Conservation (phyloP, 2,888 invertebrate species). For the Orthonevra nobilis region DNA sequence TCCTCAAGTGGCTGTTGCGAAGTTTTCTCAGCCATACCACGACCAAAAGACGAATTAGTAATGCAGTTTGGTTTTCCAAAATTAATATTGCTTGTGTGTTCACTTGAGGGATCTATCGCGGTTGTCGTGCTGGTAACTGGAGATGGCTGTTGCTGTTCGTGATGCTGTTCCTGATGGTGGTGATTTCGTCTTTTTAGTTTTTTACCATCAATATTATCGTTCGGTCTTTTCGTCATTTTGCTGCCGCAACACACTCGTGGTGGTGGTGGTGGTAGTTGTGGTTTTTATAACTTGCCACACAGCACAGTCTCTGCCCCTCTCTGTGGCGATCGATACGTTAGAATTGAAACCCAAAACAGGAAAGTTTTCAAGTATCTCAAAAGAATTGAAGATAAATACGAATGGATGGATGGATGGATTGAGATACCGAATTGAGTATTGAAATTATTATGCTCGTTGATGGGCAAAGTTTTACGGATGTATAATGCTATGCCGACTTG, state of each 20-base stretch:
- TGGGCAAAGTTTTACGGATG: constrained; percentile 56
- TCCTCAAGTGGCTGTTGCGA: constrained; percentile 48
- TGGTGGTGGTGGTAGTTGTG: too few relatives aligned
- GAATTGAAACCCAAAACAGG: constrained; percentile 24
- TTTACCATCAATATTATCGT: constrained; percentile 63
- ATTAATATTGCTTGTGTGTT: constrained; percentile 67
- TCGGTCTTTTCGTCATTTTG: constrained; percentile 64
- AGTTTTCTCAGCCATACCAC: constrained; percentile 42
- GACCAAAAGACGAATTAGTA: constrained; percentile 32
- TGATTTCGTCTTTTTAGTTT: constrained; percentile 60
- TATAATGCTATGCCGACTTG: constrained; percentile 26
- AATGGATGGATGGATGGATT: constrained; percentile 40
- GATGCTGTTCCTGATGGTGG: constrained; percentile 14
- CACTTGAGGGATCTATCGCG: constrained; percentile 63
- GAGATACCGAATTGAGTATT: constrained; percentile 42
- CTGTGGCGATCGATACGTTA: constrained; percentile 24
- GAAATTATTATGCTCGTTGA: constrained; percentile 50
- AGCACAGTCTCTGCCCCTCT: background rate
- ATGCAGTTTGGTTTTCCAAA: constrained; percentile 59
- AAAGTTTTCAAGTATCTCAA: constrained; percentile 50
- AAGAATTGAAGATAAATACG: constrained; percentile 53
- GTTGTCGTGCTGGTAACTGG: constrained; percentile 10
- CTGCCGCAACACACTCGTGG: constrained; percentile 34
- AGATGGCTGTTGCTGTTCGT: background rate
- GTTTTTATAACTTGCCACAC: background rate